Conservation (phyloP, 2,797 vertebrate species). For the Parauchenoglanis punctatus region DNA sequence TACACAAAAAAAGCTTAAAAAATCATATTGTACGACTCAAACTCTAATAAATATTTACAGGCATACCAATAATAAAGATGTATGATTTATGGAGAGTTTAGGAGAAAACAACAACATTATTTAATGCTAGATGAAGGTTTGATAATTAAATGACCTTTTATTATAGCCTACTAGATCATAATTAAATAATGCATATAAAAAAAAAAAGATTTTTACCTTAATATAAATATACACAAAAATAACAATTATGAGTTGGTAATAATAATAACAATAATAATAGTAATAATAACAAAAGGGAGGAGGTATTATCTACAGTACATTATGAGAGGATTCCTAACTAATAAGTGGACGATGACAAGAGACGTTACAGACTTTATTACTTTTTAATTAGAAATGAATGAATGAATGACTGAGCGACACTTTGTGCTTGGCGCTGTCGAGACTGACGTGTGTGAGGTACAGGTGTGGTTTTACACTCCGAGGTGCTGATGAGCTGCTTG, state of each 20-base stretch:
- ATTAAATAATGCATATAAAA: background rate
- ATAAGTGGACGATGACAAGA: background rate
- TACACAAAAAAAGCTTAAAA: background rate
- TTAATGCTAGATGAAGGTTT: background rate
- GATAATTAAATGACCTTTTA: background rate
- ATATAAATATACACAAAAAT: no score
- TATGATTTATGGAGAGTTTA: background rate
- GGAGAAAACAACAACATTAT: background rate
- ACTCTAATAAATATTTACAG: background rate
- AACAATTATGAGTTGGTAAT: background rate
- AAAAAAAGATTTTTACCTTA: no score
- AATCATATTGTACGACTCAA: background rate
- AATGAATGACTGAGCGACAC: background rate
- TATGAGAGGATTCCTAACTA: background rate
- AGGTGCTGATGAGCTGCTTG: constrained; percentile 39
- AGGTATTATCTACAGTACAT: background rate
- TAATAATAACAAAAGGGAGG: background rate
- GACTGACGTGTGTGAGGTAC: constrained; percentile 23
- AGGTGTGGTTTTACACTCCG: constrained; percentile 42
- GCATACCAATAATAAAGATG: no score
- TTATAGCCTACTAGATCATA: background rate
- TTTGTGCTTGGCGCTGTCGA: constrained; percentile 1
- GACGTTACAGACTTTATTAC: background rate
- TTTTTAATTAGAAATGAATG: background rate
- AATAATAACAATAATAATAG: background rate